Evolutionary conservation across 2,888 invertebrate species (phyloP).

Genomic region (Dynastes hyllus): DNA sequence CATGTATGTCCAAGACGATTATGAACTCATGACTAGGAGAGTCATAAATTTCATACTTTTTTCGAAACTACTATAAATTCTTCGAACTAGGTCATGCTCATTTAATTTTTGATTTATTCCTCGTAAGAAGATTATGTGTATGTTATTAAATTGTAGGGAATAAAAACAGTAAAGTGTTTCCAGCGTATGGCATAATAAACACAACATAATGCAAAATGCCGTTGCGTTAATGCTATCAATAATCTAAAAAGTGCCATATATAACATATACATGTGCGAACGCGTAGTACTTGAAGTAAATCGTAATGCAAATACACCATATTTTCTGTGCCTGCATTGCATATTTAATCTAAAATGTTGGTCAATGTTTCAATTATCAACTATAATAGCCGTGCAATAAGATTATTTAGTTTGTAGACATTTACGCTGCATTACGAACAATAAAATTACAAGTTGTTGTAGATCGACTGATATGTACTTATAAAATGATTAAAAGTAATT

Average conservation of each 20-base stretch:
- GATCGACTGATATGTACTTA: too few relatives aligned
- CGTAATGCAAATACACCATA: slow-evolving; percentile 33
- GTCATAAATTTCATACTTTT: slow-evolving; percentile 37
- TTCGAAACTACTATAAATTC: slow-evolving; percentile 29
- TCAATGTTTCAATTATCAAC: slow-evolving; percentile 37
- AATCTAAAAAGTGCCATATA: slow-evolving; percentile 17
- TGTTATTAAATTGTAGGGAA: slow-evolving; percentile 24
- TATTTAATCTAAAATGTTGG: slow-evolving; percentile 30
- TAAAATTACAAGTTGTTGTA: too few relatives aligned
- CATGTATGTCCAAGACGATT: slow-evolving; percentile 8
- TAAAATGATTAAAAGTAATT: too few relatives aligned
- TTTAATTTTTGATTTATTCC: slow-evolving; percentile 41
- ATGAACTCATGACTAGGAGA: slow-evolving; percentile 23
- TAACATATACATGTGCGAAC: background rate
- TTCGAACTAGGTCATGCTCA: slow-evolving; percentile 32
- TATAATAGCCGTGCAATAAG: too few relatives aligned
- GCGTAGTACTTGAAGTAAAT: background rate
- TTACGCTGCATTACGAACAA: too few relatives aligned
- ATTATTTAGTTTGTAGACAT: too few relatives aligned
- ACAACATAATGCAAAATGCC: slow-evolving; percentile 12
- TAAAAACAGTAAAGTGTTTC: slow-evolving; percentile 4
- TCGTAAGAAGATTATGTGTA: slow-evolving; percentile 21
- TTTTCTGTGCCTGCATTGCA: slow-evolving; percentile 21
- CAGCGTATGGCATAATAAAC: slow-evolving; percentile 26
- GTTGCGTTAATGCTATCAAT: slow-evolving; percentile 40